Evolutionary conservation across 2,888 invertebrate genomes (phyloP).

Genomic region (Eristalis pertinax): DNA sequence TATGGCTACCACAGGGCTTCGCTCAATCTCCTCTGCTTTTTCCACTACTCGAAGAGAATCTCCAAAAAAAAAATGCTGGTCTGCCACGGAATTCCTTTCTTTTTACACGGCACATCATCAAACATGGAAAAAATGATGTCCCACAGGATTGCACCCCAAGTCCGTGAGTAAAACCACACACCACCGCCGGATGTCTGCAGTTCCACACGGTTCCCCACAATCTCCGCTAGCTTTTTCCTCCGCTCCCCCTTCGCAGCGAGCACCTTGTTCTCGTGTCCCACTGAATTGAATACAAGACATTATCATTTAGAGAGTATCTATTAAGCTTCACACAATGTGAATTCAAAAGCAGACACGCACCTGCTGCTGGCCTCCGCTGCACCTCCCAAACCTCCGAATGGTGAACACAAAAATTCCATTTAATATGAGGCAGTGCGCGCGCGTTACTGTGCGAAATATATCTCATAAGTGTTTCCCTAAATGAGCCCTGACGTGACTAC

Average conservation of each 20-base stretch:
- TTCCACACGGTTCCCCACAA: background rate
- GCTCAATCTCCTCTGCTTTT: background rate
- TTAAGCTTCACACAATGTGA: background rate
- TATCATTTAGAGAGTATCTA: background rate
- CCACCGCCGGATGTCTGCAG: too few species aligned
- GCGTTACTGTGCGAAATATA: slow-evolving; percentile 61
- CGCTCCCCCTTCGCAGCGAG: background rate
- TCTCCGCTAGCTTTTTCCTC: background rate
- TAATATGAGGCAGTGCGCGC: background rate
- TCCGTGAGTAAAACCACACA: too few species aligned
- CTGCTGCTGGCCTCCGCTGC: background rate
- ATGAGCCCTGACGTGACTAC: slow-evolving; percentile 71
- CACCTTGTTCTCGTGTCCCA: background rate
- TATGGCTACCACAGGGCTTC: too few species aligned
- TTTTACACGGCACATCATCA: too few species aligned
- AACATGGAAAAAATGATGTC: too few species aligned
- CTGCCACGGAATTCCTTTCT: too few species aligned
- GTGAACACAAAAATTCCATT: background rate
- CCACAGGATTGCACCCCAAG: too few species aligned
- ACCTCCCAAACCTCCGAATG: background rate
- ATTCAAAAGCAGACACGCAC: slow-evolving; percentile 31
- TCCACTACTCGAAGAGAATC: background rate
- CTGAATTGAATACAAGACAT: background rate
- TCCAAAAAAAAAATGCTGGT: too few species aligned
- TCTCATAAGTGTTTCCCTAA: slow-evolving; percentile 70